Conservation (phyloP, 1,140 invertebrate genomes). For the Gerris buenoi region DNA sequence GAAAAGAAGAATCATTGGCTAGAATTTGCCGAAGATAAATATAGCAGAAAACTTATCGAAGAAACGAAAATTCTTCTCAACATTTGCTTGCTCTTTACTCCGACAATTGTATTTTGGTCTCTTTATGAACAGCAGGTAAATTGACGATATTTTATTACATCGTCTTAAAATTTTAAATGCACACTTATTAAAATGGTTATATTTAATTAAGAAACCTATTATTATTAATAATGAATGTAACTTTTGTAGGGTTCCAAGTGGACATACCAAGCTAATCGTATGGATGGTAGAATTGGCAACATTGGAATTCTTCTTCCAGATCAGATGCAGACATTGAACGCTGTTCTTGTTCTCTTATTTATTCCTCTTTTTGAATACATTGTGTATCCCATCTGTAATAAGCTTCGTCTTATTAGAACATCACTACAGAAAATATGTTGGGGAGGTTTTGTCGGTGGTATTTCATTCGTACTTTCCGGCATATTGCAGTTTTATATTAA, state of each 20-base stretch:
- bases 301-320: constrained; percentile 62
- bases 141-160: background rate
- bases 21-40: constrained; percentile 56
- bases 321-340: constrained; percentile 80
- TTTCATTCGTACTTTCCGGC: constrained; percentile 77
- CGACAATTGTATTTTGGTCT: constrained; percentile 80
- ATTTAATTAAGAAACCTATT: background rate
- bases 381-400: constrained; percentile 45
- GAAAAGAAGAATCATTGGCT: constrained; percentile 53
- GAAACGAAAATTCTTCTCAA: constrained; percentile 60
- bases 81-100: constrained; percentile 61
- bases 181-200: background rate
- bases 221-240: background rate
- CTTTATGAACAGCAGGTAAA: constrained; percentile 65
- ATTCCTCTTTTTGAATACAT: constrained; percentile 72
- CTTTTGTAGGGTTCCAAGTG: constrained; percentile 65
- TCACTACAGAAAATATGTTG: constrained; percentile 60
- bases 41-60: constrained; percentile 44
- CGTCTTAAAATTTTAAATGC: background rate
- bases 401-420: constrained; percentile 35
- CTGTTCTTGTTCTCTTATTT: constrained; percentile 65
- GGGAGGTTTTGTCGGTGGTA: constrained; percentile 67
- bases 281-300: constrained; percentile 64
- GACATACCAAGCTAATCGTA: constrained; percentile 83
- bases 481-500: constrained; percentile 66